Evolutionary conservation across 35 echinoderm and acorn worm genomes (phyloP).

Genomic region (Anneissia japonica): DNA sequence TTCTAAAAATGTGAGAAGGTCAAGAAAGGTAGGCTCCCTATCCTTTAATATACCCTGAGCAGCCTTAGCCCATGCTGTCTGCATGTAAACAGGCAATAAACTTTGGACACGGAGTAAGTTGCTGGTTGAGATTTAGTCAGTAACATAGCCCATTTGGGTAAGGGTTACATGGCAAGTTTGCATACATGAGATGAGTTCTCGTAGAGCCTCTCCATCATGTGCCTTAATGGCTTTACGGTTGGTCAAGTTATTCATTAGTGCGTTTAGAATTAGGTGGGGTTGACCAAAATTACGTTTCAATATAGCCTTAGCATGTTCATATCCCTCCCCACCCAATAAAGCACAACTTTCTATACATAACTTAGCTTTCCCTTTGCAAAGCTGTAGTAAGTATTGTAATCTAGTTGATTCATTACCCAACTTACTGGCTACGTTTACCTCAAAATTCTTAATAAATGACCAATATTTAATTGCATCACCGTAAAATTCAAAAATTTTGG

Average conservation of each 20-base stretch:
- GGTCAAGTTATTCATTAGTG: too few relatives aligned
- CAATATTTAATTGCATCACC: conserved; percentile 25
- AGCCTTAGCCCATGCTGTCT: not conserved
- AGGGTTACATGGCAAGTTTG: conserved; percentile 5
- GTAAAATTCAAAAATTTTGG: conserved; percentile 17
- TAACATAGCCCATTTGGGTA: conserved; percentile 14
- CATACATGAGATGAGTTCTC: not conserved
- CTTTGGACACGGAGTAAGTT: conserved; percentile 1
- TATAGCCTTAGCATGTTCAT: conserved; percentile 8
- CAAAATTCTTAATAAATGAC: conserved; percentile 9
- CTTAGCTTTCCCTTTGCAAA: not conserved
- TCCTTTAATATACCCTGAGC: not conserved
- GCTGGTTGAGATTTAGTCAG: not conserved
- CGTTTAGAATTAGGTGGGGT: not conserved
- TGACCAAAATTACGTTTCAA: conserved; percentile 6
- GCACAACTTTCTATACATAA: not conserved
- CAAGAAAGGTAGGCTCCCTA: not conserved
- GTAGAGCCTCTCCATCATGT: conserved; percentile 8
- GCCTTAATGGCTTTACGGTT: conserved; percentile 6
- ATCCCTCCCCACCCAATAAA: not conserved
- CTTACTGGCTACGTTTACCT: not conserved
- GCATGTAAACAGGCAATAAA: not conserved
- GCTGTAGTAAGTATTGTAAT: not conserved
- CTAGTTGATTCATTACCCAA: not conserved
- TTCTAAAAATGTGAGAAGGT: too few relatives aligned